Evolutionary conservation across 2,797 vertebrate genomes (phyloP), one percentile per base, ranked within the genome.

Genomic region (Enteromius afrohamiltoni): DNA sequence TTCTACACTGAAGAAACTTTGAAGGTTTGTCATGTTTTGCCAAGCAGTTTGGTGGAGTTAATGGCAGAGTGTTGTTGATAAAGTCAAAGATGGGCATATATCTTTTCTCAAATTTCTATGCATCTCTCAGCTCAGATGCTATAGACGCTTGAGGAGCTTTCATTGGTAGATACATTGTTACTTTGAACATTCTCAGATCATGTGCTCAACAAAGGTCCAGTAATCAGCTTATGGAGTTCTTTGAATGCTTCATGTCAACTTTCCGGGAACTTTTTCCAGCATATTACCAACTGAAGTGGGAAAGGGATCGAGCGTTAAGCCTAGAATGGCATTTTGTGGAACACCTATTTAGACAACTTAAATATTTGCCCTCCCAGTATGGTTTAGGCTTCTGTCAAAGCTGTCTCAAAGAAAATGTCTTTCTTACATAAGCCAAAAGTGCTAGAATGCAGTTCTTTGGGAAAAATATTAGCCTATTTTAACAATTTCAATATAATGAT

Each of bases 161-260:
- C 31, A 67, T 29, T 62, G 40, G 26, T 6, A 65, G 47, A 78
- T 82, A 55, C 31, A 42, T 69, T 71, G 75, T 58, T 83, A 83
- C 82, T 87, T 87, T 86, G 85, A 88, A 83, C 78, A 80, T 86
- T 88, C 77, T 83, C 70, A 40, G 82, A 88, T 90, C 88, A 91
- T 90, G 89, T 89, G 89, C 86, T 88, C 40, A 42, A 51, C 68
- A 85, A 83, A 79, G 73, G 78, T 81, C 76, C 68, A 70, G 53
- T 90, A 90, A 91, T 89, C 86, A 86, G 89, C 88, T 90, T 90
- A 90, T 74, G 51, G 65, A 88, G 89, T 90, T 90, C 90, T 71
- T 84, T 80, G 80, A 87, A 90, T 90, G 81, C 87, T 90, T 87
- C 80, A 83, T 87, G 87, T 90, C 88, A 91, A 84, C 84, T 88